Conservation (phyloP, 2,888 invertebrate genomes). For the Zele albiditarsus region DNA sequence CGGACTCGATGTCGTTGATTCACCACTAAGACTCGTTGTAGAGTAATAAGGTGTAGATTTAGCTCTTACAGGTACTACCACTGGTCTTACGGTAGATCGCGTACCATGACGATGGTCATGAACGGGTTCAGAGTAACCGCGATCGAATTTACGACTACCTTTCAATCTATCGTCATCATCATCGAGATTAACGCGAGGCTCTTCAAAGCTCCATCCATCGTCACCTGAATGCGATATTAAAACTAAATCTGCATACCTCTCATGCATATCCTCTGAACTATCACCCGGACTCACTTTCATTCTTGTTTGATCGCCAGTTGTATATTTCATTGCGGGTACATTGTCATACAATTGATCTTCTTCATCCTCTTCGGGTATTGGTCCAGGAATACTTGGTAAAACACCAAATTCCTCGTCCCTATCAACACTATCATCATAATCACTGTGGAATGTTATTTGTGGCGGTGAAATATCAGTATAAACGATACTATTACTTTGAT, state of each 20-base stretch:
- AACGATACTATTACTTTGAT: conserved; percentile 40
- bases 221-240: conserved; percentile 59
- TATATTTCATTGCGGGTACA: conserved; percentile 69
- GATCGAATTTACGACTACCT: conserved; percentile 51
- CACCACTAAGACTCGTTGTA: conserved; percentile 78
- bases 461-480: conserved; percentile 66
- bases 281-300: conserved; percentile 64
- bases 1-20: conserved; percentile 74
- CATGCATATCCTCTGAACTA: conserved; percentile 70
- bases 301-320: conserved; percentile 61
- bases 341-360: conserved; percentile 68
- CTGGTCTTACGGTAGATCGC: conserved; percentile 75
- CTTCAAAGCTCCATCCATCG: conserved; percentile 66
- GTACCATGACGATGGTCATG: conserved; percentile 67
- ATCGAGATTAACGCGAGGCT: conserved; percentile 45
- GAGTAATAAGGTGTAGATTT: conserved; percentile 70
- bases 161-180: conserved; percentile 44
- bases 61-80: conserved; percentile 72
- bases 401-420: conserved; percentile 59
- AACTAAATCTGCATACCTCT: conserved; percentile 64
- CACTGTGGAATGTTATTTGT: conserved; percentile 61
- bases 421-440: conserved; percentile 65
- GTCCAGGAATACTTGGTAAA: conserved; percentile 57
- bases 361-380: conserved; percentile 68
- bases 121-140: conserved; percentile 61